phyloP scores from a whole-genome alignment of 2,797 vertebrate species.

The Myotis pilosus region DNA sequence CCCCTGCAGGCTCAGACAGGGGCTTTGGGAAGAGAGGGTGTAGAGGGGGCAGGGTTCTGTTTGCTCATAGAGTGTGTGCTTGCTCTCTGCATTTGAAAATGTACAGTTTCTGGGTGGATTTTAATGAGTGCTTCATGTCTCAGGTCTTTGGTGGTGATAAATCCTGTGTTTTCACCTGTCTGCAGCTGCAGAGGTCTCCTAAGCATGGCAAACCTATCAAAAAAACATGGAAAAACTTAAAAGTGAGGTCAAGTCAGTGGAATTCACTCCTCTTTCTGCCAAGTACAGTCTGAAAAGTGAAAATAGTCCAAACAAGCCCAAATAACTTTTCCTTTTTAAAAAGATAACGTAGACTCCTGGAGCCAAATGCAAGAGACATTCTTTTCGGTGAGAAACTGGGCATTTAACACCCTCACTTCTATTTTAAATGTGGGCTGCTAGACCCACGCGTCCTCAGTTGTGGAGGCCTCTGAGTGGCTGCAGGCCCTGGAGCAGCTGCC shows the following conservation, averaged over 20 bases:
- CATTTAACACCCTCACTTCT: background rate
- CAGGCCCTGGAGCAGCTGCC: background rate
- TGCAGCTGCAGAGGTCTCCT: slow-evolving; percentile 1
- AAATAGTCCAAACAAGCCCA: slow-evolving; percentile 34
- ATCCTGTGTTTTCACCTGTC: slow-evolving; percentile 51
- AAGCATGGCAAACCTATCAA: slow-evolving; percentile 27
- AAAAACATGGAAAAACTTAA: slow-evolving; percentile 55
- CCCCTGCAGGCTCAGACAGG: background rate
- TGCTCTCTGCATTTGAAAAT: background rate
- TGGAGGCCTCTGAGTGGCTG: background rate
- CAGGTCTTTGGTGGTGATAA: background rate
- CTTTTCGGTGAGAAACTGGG: background rate
- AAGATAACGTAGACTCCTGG: background rate
- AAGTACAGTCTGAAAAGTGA: slow-evolving; percentile 61
- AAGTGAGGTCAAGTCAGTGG: slow-evolving; percentile 59
- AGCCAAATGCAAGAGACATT: background rate
- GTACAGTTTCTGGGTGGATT: background rate
- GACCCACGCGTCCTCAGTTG: background rate
- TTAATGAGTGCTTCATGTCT: background rate
- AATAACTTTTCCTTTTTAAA: slow-evolving; percentile 43
- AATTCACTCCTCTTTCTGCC: slow-evolving; percentile 52
- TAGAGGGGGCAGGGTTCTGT: background rate
- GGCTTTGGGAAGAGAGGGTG: background rate
- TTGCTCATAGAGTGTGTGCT: background rate
- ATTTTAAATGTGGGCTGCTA: background rate